A percentile compares a stretch with the other conserved stretches of the same genome.
phyloP scores from a whole-genome alignment of 2,113 vertebrate genomes.

The Sciurus niger region DNA sequence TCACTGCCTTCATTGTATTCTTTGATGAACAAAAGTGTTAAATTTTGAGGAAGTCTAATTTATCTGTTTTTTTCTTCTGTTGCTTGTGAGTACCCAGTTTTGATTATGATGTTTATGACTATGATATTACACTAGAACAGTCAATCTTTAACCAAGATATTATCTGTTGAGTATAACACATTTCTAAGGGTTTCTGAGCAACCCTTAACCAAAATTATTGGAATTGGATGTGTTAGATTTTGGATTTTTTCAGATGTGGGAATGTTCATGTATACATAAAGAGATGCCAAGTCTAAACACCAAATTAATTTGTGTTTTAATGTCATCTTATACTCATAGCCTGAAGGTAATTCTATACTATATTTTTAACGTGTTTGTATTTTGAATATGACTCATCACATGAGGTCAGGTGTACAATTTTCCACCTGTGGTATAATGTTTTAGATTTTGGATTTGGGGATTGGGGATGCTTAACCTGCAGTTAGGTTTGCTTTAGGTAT shows the following conservation, averaged over 20 bases:
- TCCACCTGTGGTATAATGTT: background rate
- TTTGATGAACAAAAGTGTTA: slow-evolving; percentile 23
- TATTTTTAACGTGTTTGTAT: background rate
- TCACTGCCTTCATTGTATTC: background rate
- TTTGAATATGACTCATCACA: background rate
- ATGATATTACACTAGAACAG: background rate
- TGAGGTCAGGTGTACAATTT: background rate
- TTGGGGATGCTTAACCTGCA: background rate
- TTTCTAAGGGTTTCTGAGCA: background rate
- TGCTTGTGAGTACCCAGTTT: background rate
- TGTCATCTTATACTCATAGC: background rate
- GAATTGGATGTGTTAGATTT: background rate
- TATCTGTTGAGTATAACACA: background rate
- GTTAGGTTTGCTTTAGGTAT: background rate
- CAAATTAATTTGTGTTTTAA: background rate
- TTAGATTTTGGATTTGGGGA: background rate
- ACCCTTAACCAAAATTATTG: background rate
- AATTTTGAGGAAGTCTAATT: slow-evolving; percentile 14
- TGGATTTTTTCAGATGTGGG: background rate
- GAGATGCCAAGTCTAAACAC: background rate
- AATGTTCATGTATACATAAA: background rate
- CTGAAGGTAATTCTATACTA: background rate
- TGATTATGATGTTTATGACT: slow-evolving; percentile 41
- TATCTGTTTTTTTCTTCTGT: background rate
- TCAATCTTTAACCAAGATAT: background rate